Percentiles rank a stretch among this genome's conserved stretches.
These are phyloP conservation scores for Galaxias olidus DNA, from an alignment of 2,797 vertebrate species.

Conservation along the genomic window DNA sequence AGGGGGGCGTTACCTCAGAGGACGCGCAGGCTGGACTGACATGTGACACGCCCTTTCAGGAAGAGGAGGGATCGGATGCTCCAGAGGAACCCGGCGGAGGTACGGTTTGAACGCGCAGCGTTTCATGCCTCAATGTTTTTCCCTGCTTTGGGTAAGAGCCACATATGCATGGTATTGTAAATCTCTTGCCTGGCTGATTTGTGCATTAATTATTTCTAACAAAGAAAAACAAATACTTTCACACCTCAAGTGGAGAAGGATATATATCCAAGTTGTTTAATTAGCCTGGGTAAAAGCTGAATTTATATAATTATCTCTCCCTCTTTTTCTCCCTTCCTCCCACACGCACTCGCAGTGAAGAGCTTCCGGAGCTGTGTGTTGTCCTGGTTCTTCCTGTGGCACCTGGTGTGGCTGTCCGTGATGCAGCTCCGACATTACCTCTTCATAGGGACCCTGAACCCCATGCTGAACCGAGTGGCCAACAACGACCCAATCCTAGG, in stretches of 20 bases:
- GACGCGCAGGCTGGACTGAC: background rate
- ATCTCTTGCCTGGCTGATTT: no score
- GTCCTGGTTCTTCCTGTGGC: slow-evolving; percentile 81
- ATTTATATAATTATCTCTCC: background rate
- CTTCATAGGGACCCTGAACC: slow-evolving; percentile 88
- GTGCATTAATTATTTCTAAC: no score
- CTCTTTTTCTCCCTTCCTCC: background rate
- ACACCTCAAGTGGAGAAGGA: no score
- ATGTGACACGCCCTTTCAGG: slow-evolving; percentile 1
- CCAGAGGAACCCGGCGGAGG: slow-evolving; percentile 24
- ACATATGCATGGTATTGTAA: no score
- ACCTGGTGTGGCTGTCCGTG: slow-evolving; percentile 84
- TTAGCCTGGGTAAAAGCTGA: no score
- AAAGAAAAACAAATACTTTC: no score
- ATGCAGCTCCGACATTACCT: slow-evolving; percentile 89
- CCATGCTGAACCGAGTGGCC: slow-evolving; percentile 77
- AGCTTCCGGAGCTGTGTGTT: slow-evolving; percentile 74
- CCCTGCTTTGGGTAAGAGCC: background rate
- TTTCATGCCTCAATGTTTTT: background rate
- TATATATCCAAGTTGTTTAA: no score
- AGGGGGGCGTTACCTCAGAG: background rate
- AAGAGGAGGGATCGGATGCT: slow-evolving; percentile 10
- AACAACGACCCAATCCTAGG: slow-evolving; percentile 46
- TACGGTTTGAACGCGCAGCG: background rate
- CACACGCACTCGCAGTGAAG: slow-evolving; percentile 21